Evolutionary conservation across 2,888 invertebrate genomes (phyloP).

Genomic region (Agrochola lychnidis): DNA sequence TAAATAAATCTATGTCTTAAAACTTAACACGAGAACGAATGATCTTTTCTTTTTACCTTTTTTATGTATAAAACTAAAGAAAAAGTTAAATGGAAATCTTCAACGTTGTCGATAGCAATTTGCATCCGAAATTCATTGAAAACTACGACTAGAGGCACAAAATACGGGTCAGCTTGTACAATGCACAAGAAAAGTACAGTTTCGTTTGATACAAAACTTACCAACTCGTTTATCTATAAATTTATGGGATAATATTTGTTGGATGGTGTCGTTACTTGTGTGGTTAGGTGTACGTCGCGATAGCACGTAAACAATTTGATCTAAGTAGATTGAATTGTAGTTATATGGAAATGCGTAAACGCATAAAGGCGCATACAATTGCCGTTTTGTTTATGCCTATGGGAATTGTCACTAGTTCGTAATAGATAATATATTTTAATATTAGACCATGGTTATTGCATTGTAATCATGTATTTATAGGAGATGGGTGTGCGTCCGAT

Average conservation of each 20-base stretch:
- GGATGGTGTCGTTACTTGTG: slow-evolving; percentile 56
- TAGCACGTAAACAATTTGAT: slow-evolving; percentile 59
- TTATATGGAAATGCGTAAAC: slow-evolving; percentile 65
- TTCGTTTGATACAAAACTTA: slow-evolving; percentile 41
- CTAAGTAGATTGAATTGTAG: slow-evolving; percentile 60
- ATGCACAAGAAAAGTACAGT: slow-evolving; percentile 49
- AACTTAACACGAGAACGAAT: slow-evolving; percentile 17
- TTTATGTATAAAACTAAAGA: slow-evolving; percentile 25
- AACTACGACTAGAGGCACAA: slow-evolving; percentile 65
- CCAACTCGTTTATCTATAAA: slow-evolving; percentile 43
- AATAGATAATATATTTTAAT: slow-evolving; percentile 71
- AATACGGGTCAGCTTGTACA: slow-evolving; percentile 47
- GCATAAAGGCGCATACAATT: slow-evolving; percentile 65
- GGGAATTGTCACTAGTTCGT: slow-evolving; percentile 74
- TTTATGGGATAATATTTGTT: slow-evolving; percentile 52
- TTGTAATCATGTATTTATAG: slow-evolving; percentile 77
- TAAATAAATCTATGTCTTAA: slow-evolving; percentile 9
- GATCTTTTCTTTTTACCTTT: slow-evolving; percentile 44
- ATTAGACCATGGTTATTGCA: slow-evolving; percentile 79
- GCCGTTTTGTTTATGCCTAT: slow-evolving; percentile 65
- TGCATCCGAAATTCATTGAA: slow-evolving; percentile 39
- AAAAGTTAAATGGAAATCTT: slow-evolving; percentile 53
- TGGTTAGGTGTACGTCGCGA: slow-evolving; percentile 54
- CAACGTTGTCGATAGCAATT: slow-evolving; percentile 22
- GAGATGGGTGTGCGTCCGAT: slow-evolving; percentile 67